phyloP scores from a whole-genome alignment of 2,888 invertebrate genomes.

The Drosophila quasianomalipes region DNA sequence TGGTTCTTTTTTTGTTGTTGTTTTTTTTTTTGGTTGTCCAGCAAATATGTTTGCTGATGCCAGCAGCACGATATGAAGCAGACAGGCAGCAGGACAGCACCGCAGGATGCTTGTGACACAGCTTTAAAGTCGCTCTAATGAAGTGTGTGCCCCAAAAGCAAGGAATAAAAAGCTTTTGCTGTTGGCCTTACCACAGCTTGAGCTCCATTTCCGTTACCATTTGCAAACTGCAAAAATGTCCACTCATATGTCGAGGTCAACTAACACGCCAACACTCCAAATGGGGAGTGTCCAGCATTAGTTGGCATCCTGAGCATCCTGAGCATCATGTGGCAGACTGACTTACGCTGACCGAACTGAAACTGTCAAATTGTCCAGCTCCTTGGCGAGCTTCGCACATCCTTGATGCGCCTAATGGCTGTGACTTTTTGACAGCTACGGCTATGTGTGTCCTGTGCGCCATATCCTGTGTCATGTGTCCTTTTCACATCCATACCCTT shows the following conservation, averaged over 20 bases:
- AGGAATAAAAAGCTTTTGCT: not conserved
- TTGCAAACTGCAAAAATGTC: not conserved
- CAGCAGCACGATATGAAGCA: constrained; percentile 32
- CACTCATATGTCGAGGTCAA: not conserved
- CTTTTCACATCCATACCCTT: not conserved
- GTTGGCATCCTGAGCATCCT: not conserved
- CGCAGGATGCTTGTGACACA: constrained; percentile 14
- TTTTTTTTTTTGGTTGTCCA: constrained; percentile 5
- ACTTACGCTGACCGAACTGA: not conserved
- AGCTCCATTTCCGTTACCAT: constrained; percentile 7
- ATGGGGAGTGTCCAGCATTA: constrained; percentile 6
- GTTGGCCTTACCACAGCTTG: constrained; percentile 8
- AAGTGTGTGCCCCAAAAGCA: constrained; percentile 34
- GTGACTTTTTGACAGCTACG: constrained; percentile 81
- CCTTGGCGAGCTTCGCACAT: constrained; percentile 16
- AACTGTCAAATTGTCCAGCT: constrained; percentile 13
- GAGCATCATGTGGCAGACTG: not conserved
- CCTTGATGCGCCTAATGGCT: constrained; percentile 72
- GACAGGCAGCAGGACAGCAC: constrained; percentile 9
- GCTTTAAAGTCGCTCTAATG: constrained; percentile 55
- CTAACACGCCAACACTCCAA: constrained; percentile 54
- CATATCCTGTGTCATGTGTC: constrained; percentile 41
- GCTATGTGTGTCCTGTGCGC: constrained; percentile 56
- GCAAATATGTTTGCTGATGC: constrained; percentile 30
- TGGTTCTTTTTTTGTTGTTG: not conserved